A percentile compares a stretch with the other conserved stretches of the same genome.
Evolutionary conservation across 2,888 invertebrate genomes (phyloP).

Genomic region (Homarus gammarus): DNA sequence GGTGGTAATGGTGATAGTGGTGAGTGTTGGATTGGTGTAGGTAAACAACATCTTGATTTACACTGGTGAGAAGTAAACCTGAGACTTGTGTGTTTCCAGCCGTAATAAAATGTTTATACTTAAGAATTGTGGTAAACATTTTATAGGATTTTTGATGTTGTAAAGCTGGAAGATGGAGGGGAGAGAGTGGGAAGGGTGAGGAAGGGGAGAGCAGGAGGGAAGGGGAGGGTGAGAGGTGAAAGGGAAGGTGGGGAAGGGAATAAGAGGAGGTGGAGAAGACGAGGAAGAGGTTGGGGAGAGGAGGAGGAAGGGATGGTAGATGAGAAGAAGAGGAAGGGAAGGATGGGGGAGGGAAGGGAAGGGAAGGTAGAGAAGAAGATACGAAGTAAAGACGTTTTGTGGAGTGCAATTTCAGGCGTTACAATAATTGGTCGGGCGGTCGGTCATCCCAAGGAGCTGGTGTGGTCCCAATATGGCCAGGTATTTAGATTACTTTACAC

Average conservation of each 20-base stretch:
- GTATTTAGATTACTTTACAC: not conserved
- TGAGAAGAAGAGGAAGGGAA: not conserved
- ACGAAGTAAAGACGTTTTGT: not conserved
- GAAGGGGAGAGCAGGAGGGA: too few species aligned
- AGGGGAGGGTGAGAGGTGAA: too few species aligned
- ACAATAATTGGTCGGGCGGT: not conserved
- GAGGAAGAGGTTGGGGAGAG: not conserved
- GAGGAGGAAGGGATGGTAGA: not conserved
- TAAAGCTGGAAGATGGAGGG: too few species aligned
- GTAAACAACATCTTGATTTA: too few species aligned
- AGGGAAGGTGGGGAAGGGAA: not conserved
- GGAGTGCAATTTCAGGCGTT: not conserved
- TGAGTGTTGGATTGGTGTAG: too few species aligned
- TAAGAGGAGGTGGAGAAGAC: not conserved
- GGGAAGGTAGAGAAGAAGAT: not conserved
- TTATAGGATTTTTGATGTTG: too few species aligned
- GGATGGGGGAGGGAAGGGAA: not conserved
- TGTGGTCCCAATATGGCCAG: not conserved
- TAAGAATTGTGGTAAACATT: too few species aligned
- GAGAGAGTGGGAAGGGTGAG: too few species aligned
- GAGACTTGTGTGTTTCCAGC: too few species aligned
- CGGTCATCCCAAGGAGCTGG: not conserved
- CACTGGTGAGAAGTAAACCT: too few species aligned
- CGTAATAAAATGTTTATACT: too few species aligned
- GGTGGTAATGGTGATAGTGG: too few species aligned